Base-by-base conservation (phyloP, 2,888 invertebrate genomes). In the Nephrotoma appendiculata region DNA sequence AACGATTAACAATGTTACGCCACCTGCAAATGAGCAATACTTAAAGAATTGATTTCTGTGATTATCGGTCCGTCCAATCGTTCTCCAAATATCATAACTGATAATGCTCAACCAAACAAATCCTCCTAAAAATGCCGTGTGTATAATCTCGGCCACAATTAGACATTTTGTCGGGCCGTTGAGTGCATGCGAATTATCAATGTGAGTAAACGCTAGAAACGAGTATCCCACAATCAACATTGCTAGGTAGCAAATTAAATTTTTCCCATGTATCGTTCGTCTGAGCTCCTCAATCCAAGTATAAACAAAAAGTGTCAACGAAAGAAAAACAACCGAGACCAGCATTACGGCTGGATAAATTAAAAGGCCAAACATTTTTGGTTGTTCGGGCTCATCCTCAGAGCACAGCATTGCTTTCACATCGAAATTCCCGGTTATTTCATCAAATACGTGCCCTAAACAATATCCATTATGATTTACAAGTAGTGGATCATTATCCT, bases 101-200 rank as follows among this genome's bases (percentile, higher is more conserved):
- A 97, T 97, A 41, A 96, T 95, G 90, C 96, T 96, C 89, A 97
- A 93, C 97, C 97, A 97, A 90, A 96, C 95, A 92, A 97, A 97
- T 89, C 96, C 95, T n/a, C 95, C 93, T 92, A 96, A 93, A 90
- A 96, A 96, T 88, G 94, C 94, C 41, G 48, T 45, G 41, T 86
- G 86, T 6, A 86, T 86, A 48, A 45, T 41, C 5, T 45, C 31
- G 31, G 45, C 45, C 6, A 45, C 7, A 44, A 44, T 19, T 86
- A 45, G 0, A 86, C 31, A 44, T 87, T 91, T 91, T 0, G 88
- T 15, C 0, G 42, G 1, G 6, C 31, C 86, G 6, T 44, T 41
- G 5, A 11, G 0, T 41, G 41, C 12, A 11, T 44, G 19, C 12
- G 11, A 31, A 31, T 41, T 45, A 41, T 48, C 86, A 41, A 86